Base-by-base conservation (phyloP, 2,797 vertebrate genomes). In the Danio kyathit region DNA sequence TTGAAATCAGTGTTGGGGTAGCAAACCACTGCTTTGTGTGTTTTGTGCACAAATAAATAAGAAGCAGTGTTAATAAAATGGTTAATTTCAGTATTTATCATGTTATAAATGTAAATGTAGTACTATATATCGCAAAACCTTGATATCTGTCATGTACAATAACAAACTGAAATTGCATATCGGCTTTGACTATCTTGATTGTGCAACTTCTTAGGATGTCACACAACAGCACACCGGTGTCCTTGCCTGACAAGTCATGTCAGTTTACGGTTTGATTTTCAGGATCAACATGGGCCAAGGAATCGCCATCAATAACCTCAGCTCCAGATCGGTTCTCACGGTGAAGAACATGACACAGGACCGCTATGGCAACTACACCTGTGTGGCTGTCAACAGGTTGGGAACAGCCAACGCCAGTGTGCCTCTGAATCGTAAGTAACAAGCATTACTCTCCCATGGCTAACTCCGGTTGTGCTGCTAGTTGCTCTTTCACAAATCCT, bases 291-390 rank as follows among this genome's bases (percentile, higher is more conserved):
- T 95, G 90, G 96, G 97, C 79, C 96, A 98, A 92, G 97, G 97
- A 87, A 97, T 99, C 85, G 94, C 96, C 81, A 98, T 99, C 95
- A 96, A 97, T 92, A 99, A 93, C 90, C 95, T 96, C 89, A 98
- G 94, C 91, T 95, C 97, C 86, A 98, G 97, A 95, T 99, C 98
- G 87, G 91, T 99, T 89, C 97, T 99, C 88, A 97, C 97, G 81
- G 95, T 99, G 90, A 97, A 89, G 93, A 99, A 99, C 87, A 97
- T 99, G 95, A 99, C 98, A 90, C 97, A 99, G 91, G 98, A 99
- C 91, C 97, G 97, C 91, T 99, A 99, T 80, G 98, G 98, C 90
- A 99, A 99, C 95, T 99, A 99, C 92, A 99, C 98, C 8, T 99
- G 98, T 82, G 95, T 99, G 90, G 98, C 97, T 86, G 90, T 91